Base-by-base conservation (phyloP, 2,113 vertebrate genomes). In the Rhea pennata region DNA sequence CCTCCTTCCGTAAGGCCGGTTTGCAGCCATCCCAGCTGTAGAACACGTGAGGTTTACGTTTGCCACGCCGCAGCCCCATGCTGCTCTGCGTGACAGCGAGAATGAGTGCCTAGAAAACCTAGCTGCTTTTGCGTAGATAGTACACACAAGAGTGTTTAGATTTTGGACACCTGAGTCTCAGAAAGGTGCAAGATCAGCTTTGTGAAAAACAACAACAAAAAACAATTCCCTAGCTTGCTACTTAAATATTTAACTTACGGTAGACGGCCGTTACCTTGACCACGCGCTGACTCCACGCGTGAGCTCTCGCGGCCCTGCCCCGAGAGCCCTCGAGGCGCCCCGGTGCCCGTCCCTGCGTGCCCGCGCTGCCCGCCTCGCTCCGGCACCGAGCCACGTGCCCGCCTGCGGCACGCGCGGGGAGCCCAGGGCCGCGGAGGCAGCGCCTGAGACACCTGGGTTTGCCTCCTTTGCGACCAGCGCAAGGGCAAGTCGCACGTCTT, bases 371-470 rank as follows among this genome's bases (percentile, higher is more conserved):
- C 24, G 23, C 51, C 11, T 10, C 23, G 23, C 51, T 53, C 51
- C 51, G 6, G 51, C 51, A 13, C 51, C 9, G 22, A 33, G 78
- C 36, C 13, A 1, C 3, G 22, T 42, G 26, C 22, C 3, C 11
- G 54, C 15, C 73, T 13, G 26, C 11, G 62, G 2, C 56, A 61
- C 64, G 7, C 0, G 1, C 0, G 39, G 65, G 15, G 46, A 26
- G 64, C 77, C 23, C 44, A 0, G 5, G 2, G 1, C 10, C 20
- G 40, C 24, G 3, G 33, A 76, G n/a, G 51, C 3, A 0, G 53
- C 54, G 67, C 42, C 80, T 84, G 67, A 29, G 31, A 27, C 11
- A 29, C 33, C 70, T 77, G 64, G 15, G 23, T 66, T n/a, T 62
- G 39, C 42, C 58, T 66, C 9, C 5, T 59, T n/a, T 59, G 40